A percentile compares a stretch with the other conserved stretches of the same genome.
Conservation (phyloP, 35 echinoderm and acorn worm species). For the Strongylocentrotus purpuratus region DNA sequence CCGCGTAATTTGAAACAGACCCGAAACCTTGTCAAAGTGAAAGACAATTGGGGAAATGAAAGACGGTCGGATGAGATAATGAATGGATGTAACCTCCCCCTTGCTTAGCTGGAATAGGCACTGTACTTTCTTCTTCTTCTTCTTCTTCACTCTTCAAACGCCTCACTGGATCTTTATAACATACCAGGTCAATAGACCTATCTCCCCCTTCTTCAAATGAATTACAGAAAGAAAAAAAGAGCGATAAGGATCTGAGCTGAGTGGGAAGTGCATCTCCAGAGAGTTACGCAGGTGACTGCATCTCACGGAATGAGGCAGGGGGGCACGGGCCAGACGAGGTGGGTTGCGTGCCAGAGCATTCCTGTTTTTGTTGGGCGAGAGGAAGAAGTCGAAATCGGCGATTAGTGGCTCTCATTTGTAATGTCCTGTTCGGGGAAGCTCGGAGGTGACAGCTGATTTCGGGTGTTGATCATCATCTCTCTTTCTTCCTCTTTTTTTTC, state of each 20-base stretch:
- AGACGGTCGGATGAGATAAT: slow-evolving; percentile 36
- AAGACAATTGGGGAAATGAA: slow-evolving; percentile 46
- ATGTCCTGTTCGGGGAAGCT: slow-evolving; percentile 10
- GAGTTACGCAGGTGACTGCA: slow-evolving; percentile 30
- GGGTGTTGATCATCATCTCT: slow-evolving; percentile 41
- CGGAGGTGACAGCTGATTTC: slow-evolving; percentile 34
- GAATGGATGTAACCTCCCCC: neutral
- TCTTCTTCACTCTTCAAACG: neutral
- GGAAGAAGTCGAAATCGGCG: slow-evolving; percentile 40
- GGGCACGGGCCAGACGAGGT: slow-evolving; percentile 17
- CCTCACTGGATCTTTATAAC: neutral
- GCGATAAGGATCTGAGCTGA: slow-evolving; percentile 20
- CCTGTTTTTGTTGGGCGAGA: slow-evolving; percentile 16
- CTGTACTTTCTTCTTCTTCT: neutral
- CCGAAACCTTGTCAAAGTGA: slow-evolving; percentile 23
- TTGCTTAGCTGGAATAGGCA: slow-evolving; percentile 27
- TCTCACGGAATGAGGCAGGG: neutral
- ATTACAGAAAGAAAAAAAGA: neutral
- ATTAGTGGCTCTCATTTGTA: slow-evolving; percentile 36
- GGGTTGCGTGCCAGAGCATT: slow-evolving; percentile 38
- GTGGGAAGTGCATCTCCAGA: slow-evolving; percentile 30
- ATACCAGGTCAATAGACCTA: slow-evolving; percentile 9
- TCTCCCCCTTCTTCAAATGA: slow-evolving; percentile 8
- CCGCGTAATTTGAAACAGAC: slow-evolving; percentile 33
- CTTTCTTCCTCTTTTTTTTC: neutral